A percentile compares a stretch with the other conserved stretches of the same genome.
phyloP scores from a whole-genome alignment of 2,113 vertebrate genomes.

The Isurus oxyrinchus region DNA sequence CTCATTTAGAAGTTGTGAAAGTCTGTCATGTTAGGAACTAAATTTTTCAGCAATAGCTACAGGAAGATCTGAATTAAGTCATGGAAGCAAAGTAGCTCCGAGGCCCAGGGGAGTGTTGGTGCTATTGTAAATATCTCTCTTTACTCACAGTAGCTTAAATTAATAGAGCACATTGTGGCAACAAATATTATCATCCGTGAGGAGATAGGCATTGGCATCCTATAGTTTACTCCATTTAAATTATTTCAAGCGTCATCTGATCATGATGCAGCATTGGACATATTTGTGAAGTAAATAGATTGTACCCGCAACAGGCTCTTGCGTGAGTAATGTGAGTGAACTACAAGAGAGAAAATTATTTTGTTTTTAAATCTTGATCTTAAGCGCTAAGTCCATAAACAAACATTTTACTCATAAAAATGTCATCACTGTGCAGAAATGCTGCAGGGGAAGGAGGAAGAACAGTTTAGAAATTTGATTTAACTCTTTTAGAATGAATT shows the following conservation, averaged over 20 bases:
- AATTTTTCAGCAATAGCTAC: neutral
- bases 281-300: neutral
- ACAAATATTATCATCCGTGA: neutral
- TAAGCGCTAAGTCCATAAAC: neutral
- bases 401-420: conserved; percentile 10
- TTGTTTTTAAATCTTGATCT: neutral
- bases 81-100: neutral
- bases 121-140: neutral
- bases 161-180: neutral
- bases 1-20: neutral
- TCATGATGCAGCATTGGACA: neutral
- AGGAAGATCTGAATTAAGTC: neutral
- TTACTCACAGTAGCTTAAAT: neutral
- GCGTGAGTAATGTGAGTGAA: neutral
- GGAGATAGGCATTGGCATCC: neutral
- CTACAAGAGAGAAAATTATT: neutral
- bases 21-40: neutral
- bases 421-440: neutral
- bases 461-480: neutral
- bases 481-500: neutral
- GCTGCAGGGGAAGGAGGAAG: neutral
- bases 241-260: neutral
- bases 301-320: neutral
- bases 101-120: neutral
- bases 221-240: neutral